Evolutionary conservation across 2,797 vertebrate genomes (phyloP).

Genomic region (Vespertilio murinus): DNA sequence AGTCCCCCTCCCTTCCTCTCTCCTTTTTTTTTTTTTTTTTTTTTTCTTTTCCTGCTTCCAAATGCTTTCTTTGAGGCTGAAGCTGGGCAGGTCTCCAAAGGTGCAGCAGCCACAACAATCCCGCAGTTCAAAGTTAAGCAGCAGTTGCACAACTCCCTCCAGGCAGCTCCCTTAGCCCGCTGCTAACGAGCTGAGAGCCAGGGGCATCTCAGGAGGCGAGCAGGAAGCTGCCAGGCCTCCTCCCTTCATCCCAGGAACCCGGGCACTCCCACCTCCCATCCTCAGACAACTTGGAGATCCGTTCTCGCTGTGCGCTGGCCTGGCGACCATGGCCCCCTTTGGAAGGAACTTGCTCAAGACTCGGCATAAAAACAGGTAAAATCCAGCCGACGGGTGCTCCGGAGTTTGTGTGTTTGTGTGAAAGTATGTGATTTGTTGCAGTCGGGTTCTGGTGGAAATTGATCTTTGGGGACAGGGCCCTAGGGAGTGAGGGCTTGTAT

Average conservation of each 20-base stretch:
- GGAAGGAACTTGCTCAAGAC: constrained; percentile 94
- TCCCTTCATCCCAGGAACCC: not conserved
- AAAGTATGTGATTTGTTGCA: not conserved
- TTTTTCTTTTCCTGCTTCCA: constrained; percentile 79
- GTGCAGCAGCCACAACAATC: constrained; percentile 81
- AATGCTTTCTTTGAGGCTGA: constrained; percentile 82
- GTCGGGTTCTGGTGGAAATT: not conserved
- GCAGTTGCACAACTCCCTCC: constrained; percentile 87
- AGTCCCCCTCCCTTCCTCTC: constrained; percentile 38
- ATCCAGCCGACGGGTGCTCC: not conserved
- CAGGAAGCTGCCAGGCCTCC: constrained; percentile 51
- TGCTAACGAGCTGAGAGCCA: constrained; percentile 78
- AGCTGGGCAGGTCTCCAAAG: constrained; percentile 87
- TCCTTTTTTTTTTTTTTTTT: no score
- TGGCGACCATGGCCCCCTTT: constrained; percentile 92
- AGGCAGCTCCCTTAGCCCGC: constrained; percentile 80
- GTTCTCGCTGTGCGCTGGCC: constrained; percentile 58
- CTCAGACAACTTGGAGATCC: constrained; percentile 50
- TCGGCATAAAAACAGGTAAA: constrained; percentile 94
- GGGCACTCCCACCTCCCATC: constrained; percentile 5
- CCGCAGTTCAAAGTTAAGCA: constrained; percentile 85
- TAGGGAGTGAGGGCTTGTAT: not conserved
- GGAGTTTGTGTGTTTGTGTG: not conserved
- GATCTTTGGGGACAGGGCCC: not conserved
- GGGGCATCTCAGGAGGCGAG: constrained; percentile 61